These are phyloP conservation scores for Poecilobothrus nobilitatus DNA, from an alignment of 2,888 invertebrate genomes.

Conservation along the genomic window DNA sequence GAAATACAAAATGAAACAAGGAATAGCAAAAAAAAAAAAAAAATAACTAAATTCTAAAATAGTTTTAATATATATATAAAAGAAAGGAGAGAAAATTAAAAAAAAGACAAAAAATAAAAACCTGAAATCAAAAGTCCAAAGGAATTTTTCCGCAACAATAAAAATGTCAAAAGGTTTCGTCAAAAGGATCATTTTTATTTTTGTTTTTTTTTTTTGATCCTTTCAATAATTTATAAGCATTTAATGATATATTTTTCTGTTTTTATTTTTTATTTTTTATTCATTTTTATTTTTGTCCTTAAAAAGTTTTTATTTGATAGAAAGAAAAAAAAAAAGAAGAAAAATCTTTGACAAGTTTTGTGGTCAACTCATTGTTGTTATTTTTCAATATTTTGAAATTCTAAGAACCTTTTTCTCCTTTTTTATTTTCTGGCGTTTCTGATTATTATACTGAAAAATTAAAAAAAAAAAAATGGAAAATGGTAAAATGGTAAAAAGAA, in stretches of 20 bases:
- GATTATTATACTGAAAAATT: not conserved
- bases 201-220: not conserved
- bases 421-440: not conserved
- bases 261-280: not conserved
- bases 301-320: no score
- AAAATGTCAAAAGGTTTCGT: conserved; percentile 6
- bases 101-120: no score
- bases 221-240: conserved; percentile 3
- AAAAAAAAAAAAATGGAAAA: no score
- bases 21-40: not conserved
- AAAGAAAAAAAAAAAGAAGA: no score
- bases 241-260: not conserved
- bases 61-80: not conserved
- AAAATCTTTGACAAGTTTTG: conserved; percentile 1
- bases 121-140: not conserved
- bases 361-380: not conserved
- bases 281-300: not conserved
- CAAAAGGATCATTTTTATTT: not conserved
- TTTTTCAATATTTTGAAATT: not conserved
- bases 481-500: no score
- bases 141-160: conserved; percentile 1
- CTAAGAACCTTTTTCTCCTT: not conserved
- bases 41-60: not conserved
- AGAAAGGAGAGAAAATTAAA: no score
- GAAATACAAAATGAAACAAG: not conserved